Evolutionary conservation across 2,888 invertebrate genomes (phyloP).

Genomic region (Silvanus unidentatus): DNA sequence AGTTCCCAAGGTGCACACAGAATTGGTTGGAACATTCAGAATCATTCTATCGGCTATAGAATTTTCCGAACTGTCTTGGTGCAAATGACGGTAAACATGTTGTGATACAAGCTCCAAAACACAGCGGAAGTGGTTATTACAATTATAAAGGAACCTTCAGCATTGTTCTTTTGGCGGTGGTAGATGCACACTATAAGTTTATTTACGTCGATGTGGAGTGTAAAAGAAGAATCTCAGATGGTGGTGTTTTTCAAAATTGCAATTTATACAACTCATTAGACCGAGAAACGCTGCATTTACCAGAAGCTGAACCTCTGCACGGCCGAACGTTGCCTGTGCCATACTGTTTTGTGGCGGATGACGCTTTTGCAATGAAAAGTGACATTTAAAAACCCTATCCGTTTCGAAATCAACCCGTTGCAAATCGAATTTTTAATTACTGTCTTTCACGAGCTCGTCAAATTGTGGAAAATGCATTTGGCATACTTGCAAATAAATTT

Average conservation of each 20-base stretch:
- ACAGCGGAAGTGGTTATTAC: background rate
- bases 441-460: constrained; percentile 14
- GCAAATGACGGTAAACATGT: constrained; percentile 4
- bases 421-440: constrained; percentile 17
- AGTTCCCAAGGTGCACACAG: too few species aligned
- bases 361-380: background rate
- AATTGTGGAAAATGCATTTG: constrained; percentile 19
- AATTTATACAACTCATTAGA: constrained; percentile 7
- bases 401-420: constrained; percentile 9
- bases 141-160: constrained; percentile 6
- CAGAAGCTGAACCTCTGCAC: constrained; percentile 1
- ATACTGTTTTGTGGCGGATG: constrained; percentile 13
- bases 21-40: too few species aligned
- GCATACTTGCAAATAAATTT: constrained; percentile 15
- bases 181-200: constrained; percentile 3
- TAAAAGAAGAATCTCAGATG: background rate
- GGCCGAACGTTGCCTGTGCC: constrained; percentile 2
- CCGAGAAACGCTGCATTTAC: constrained; percentile 3
- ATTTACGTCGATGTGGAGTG: background rate
- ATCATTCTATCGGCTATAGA: background rate
- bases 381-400: constrained; percentile 11
- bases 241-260: constrained; percentile 9
- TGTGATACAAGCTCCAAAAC: background rate
- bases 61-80: constrained; percentile 1
- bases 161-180: constrained; percentile 1